phyloP scores from a whole-genome alignment of 2,888 invertebrate species.

The Agonopterix alstromeriana region DNA sequence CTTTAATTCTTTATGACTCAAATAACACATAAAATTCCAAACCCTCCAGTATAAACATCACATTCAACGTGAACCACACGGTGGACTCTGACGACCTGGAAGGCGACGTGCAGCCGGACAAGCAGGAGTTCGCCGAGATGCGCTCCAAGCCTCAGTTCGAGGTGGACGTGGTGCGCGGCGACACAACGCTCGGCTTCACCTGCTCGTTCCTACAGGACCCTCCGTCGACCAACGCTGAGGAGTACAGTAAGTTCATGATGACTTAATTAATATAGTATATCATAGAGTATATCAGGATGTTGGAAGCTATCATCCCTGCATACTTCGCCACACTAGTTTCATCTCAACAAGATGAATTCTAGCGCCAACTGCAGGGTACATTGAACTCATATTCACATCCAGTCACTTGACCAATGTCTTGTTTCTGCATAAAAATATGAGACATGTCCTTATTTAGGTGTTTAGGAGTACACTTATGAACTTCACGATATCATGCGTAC shows the following conservation, averaged over 20 bases:
- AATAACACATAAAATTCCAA: too few species aligned
- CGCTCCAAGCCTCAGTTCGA: conserved; percentile 94
- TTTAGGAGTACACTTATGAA: too few species aligned
- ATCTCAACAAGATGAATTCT: conserved; percentile 12
- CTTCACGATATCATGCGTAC: too few species aligned
- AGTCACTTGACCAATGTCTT: conserved; percentile 19
- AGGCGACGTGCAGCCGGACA: conserved; percentile 79
- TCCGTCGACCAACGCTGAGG: conserved; percentile 79
- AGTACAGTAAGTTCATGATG: conserved; percentile 74
- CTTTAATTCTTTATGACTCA: too few species aligned
- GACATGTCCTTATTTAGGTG: background rate
- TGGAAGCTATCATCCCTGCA: conserved; percentile 18
- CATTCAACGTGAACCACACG: conserved; percentile 96
- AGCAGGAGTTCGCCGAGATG: conserved; percentile 88
- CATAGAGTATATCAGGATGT: too few species aligned
- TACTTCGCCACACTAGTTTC: conserved; percentile 18
- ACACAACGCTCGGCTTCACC: conserved; percentile 87
- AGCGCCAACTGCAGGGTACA: conserved; percentile 33
- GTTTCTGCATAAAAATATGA: conserved; percentile 26
- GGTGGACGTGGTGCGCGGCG: conserved; percentile 88
- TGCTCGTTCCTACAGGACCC: conserved; percentile 87
- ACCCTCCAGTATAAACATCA: conserved; percentile 67
- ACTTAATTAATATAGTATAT: background rate
- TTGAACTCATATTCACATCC: conserved; percentile 33
- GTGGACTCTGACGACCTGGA: conserved; percentile 91